Conservation (phyloP, 2,888 invertebrate genomes). For the Dicyrtomina minuta region DNA sequence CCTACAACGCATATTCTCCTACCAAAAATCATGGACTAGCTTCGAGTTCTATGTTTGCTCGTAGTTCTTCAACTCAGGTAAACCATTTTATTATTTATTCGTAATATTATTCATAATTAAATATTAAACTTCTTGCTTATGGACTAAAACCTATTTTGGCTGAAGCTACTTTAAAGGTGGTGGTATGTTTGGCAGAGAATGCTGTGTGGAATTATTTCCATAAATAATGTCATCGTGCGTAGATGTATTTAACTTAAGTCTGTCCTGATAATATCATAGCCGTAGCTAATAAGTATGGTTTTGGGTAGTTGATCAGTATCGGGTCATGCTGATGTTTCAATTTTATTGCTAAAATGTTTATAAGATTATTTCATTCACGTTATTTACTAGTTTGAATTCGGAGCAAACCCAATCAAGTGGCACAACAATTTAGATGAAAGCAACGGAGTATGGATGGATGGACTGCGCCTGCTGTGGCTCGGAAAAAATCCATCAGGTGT, state of each 20-base stretch:
- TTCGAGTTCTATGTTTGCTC: slow-evolving; percentile 68
- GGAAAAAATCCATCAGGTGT: slow-evolving; percentile 65
- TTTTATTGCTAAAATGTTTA: neutral
- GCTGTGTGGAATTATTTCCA: no score
- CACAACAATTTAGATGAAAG: slow-evolving; percentile 63
- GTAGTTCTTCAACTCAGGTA: slow-evolving; percentile 68
- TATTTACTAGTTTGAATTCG: slow-evolving; percentile 69
- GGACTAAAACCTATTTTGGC: no score
- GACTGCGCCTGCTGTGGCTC: slow-evolving; percentile 73
- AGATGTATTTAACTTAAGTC: no score
- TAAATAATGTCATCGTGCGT: no score
- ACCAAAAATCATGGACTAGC: slow-evolving; percentile 65
- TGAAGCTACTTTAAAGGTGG: no score
- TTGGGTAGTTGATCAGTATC: no score
- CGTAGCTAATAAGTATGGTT: no score
- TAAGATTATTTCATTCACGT: neutral
- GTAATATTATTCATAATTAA: no score
- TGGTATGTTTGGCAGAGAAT: no score
- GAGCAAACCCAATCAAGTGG: slow-evolving; percentile 75
- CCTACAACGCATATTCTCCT: slow-evolving; percentile 72
- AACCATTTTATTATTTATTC: slow-evolving; percentile 40
- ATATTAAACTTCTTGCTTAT: no score
- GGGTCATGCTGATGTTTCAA: neutral
- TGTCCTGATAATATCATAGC: no score
- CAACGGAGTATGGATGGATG: slow-evolving; percentile 61